Base-by-base conservation (phyloP, 2,797 vertebrate species). In the Zalophus californianus region DNA sequence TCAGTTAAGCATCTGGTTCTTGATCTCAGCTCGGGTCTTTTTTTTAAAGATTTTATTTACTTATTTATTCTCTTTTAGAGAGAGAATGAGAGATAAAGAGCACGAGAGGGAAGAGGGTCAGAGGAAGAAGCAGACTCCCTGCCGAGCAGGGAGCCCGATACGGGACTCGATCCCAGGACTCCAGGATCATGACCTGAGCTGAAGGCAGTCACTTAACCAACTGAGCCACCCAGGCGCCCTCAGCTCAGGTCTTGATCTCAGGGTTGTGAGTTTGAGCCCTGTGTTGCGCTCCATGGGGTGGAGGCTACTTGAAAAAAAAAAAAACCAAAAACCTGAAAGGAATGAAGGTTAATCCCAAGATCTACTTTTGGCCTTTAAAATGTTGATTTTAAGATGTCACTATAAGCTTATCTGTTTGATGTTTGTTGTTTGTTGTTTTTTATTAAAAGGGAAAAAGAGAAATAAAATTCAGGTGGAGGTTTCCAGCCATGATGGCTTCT, bases 401-500 rank as follows among this genome's bases (percentile, higher is more conserved):
- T 13, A 27, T 54, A 72, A 87, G 66, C 25, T 73, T 83, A 13
- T 75, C 77, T 86, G 83, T 44, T 82, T 72, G 66, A 75, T 83
- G 48, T 83, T 88, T 68, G 77, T 12, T 83, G 48, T 83, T 88
- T 68, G 77, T 12, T 60, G 29, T 50, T 85, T 91, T 95, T 83
- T 38, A 75, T 58, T 75, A 73, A 56, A 75, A 82, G 80, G 38
- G 44, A 62, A 79, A 60, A 68, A 82, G 14, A 4, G 21, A 92
- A 79, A 73, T 52, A 64, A 84, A 64, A 48, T 73, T 66, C 38
- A 83, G 15, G 25, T 20, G 68, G 77, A 82, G 78, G 50, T 58
- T 68, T 92, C 41, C 35, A 44, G 66, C 21, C 73, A 48, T 48
- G 89, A 83, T 35, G 44, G 44, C 44, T 86, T 88, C 68, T 90